Percentiles rank a stretch among this genome's conserved stretches.
Conservation (phyloP, 1,140 invertebrate genomes). For the Brachionus koreanus region DNA sequence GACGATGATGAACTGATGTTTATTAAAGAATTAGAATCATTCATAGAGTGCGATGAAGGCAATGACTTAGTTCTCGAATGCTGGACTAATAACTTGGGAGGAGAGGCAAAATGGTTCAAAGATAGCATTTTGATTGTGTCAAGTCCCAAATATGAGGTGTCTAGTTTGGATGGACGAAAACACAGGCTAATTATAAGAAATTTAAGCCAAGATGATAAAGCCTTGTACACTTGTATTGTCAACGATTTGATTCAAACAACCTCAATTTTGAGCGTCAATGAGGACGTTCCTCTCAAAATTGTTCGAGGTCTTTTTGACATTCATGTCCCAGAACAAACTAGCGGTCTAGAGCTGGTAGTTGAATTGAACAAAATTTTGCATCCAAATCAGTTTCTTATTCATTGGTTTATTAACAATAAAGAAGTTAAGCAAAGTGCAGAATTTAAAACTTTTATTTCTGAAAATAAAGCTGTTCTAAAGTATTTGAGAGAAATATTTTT, state of each 20-base stretch:
- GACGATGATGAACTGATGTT: constrained; percentile 28
- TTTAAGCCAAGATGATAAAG: not conserved
- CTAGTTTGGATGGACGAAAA: not conserved
- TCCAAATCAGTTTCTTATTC: not conserved
- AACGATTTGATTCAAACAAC: constrained; percentile 2
- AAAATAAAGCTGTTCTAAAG: not conserved
- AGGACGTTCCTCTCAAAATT: constrained; percentile 9
- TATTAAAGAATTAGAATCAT: not conserved
- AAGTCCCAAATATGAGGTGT: not conserved
- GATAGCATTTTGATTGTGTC: not conserved
- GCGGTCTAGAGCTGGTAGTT: not conserved
- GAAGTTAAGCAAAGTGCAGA: not conserved
- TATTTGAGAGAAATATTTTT: not conserved
- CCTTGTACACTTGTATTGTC: not conserved
- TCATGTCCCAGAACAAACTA: not conserved
- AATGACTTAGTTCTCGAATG: constrained; percentile 31
- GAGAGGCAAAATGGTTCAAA: not conserved
- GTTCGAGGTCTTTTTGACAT: not conserved
- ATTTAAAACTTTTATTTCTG: not conserved
- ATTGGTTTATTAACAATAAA: not conserved
- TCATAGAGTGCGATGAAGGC: not conserved
- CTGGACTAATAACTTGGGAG: not conserved
- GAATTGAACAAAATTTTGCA: not conserved
- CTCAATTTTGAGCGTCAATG: not conserved
- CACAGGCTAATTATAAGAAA: constrained; percentile 10